These are phyloP conservation scores for Pachypeltis micranthus DNA, from an alignment of 1,140 invertebrate species.

Conservation along the genomic window DNA sequence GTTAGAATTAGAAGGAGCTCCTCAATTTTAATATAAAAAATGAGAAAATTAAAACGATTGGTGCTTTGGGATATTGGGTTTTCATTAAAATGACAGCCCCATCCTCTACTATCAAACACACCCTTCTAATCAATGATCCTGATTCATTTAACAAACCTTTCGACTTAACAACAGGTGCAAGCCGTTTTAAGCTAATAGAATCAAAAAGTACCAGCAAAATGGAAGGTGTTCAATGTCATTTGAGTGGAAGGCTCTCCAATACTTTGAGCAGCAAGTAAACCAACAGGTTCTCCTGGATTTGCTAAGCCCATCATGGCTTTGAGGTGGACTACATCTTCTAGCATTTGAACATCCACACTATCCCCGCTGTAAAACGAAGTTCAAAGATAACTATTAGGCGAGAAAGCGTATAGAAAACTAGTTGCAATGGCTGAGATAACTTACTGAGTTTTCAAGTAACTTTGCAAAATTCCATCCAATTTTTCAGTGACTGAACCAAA, in stretches of 20 bases:
- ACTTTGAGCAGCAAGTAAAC: constrained; percentile 86
- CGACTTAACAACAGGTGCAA: too few relatives aligned
- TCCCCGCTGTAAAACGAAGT: constrained; percentile 4
- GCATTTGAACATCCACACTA: neutral
- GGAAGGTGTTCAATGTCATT: constrained; percentile 99
- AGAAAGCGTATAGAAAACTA: neutral
- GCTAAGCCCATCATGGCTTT: constrained; percentile 67
- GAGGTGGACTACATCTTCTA: constrained; percentile 40
- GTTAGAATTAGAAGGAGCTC: too few relatives aligned
- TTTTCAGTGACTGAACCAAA: constrained; percentile 75
- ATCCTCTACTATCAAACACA: too few relatives aligned
- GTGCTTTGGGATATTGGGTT: too few relatives aligned
- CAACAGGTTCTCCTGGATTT: constrained; percentile 90
- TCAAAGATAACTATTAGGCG: neutral
- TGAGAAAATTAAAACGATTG: too few relatives aligned
- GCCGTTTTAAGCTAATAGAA: too few relatives aligned
- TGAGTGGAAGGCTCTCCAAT: constrained; percentile 98
- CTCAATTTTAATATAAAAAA: too few relatives aligned
- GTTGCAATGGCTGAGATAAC: neutral
- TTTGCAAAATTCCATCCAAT: constrained; percentile 52
- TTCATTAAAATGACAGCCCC: too few relatives aligned
- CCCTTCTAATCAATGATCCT: too few relatives aligned
- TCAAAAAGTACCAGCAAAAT: constrained; percentile 60
- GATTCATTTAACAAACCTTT: too few relatives aligned
- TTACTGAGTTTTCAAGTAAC: constrained; percentile 42